Percentiles rank a stretch among this genome's conserved stretches.
Conservation (phyloP, 2,888 invertebrate species). For the Adineta ricciae region DNA sequence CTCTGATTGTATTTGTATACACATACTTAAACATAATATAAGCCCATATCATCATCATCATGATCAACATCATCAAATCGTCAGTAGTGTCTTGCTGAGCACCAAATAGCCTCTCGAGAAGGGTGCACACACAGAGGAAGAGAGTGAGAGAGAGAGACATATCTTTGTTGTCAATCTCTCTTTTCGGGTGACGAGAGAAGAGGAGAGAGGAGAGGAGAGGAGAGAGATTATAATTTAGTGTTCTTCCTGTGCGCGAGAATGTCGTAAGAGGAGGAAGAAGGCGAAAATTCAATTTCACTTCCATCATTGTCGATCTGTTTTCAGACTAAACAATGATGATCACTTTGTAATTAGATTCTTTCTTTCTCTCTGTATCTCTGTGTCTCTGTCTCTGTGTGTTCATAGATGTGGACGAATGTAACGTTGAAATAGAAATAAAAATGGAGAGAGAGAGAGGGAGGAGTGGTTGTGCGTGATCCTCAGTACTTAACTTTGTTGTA, state of each 20-base stretch:
- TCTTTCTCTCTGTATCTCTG: not conserved
- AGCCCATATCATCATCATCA: not conserved
- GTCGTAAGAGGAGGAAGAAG: not conserved
- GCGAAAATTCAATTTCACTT: conserved; percentile 1
- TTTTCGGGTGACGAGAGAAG: not conserved
- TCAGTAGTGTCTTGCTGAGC: not conserved
- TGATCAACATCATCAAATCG: conserved; percentile 3
- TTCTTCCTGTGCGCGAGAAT: not conserved
- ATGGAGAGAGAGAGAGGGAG: no score
- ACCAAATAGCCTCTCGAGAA: not conserved
- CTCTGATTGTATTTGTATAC: not conserved
- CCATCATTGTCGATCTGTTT: not conserved
- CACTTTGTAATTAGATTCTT: conserved; percentile 4
- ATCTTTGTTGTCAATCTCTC: not conserved
- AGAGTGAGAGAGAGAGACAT: not conserved
- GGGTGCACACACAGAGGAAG: not conserved
- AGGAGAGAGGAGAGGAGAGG: not conserved
- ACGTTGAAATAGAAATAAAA: no score
- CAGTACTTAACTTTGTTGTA: not conserved
- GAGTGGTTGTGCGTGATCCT: not conserved
- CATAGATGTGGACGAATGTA: no score
- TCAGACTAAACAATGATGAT: conserved; percentile 12
- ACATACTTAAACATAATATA: not conserved
- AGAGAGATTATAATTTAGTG: not conserved
- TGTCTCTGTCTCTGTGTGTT: no score